Percentiles rank a stretch among this genome's conserved stretches.
Evolutionary conservation across 2,113 vertebrate species (phyloP).

Genomic region (Edolisoma coerulescens): DNA sequence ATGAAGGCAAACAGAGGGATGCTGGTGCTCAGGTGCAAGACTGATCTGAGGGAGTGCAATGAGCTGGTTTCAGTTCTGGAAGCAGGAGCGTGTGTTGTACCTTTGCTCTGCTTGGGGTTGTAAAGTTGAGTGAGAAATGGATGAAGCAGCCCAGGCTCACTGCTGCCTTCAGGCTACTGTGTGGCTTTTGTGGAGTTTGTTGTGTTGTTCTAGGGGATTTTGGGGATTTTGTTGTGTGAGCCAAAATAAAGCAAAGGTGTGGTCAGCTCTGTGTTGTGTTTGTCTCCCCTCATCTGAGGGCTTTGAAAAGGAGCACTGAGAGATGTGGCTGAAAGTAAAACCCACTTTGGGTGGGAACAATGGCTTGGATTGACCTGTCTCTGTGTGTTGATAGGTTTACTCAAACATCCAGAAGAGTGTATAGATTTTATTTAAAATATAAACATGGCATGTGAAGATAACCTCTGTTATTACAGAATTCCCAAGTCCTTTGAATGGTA

Average conservation of each 20-base stretch:
- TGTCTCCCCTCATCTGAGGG: background rate
- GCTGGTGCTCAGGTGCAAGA: background rate
- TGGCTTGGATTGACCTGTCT: background rate
- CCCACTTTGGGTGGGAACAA: background rate
- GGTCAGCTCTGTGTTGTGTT: background rate
- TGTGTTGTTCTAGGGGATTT: background rate
- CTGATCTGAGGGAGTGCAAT: background rate
- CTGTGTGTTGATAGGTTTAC: background rate
- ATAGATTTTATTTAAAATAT: conserved; percentile 29
- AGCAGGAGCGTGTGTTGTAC: background rate
- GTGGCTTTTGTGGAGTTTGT: background rate
- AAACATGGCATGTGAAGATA: background rate
- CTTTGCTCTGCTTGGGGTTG: background rate
- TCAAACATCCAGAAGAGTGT: background rate
- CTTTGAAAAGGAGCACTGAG: background rate
- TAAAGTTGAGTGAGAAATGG: background rate
- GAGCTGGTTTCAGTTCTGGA: background rate
- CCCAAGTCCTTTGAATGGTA: background rate
- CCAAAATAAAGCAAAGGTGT: background rate
- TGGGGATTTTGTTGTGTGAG: background rate
- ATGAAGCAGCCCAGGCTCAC: background rate
- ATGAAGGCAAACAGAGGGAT: background rate
- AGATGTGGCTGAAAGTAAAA: background rate
- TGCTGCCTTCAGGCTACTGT: background rate
- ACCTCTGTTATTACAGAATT: background rate